Base-by-base conservation (phyloP, 2,113 vertebrate species). In the Elanus axillaris region DNA sequence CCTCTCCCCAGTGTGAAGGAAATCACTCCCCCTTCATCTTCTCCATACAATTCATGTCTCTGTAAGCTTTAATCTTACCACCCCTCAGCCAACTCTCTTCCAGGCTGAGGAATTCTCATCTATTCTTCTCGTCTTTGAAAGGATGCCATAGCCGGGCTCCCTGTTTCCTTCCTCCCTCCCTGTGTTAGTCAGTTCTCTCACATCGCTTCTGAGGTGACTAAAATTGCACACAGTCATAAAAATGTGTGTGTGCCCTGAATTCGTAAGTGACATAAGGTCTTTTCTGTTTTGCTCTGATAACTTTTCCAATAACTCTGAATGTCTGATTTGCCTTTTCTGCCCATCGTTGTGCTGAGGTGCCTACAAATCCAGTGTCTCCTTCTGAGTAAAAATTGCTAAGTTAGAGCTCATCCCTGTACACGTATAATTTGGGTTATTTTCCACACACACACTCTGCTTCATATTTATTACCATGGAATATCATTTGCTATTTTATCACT, bases 71-170 rank as follows among this genome's bases (percentile, higher is more conserved):
- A 79, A 96, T 96, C 87, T 95, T 82, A 53, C 25, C 72, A 81
- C n/a, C 38, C 25, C 40, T 77, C 69, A 60, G 69, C 34, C 4
- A 9, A 64, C 53, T 79, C 13, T 86, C 66, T 91, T 93, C 58
- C 69, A 92, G 40, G 26, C 74, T 82, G 66, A 95, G 62, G 40
- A 76, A 95, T 90, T 94, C 53, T 94, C 53, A 73, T 72, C 60
- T 72, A 60, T 91, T 85, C 26, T 80, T 94, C 74, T 88, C 53
- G 87, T 87, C 87, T 96, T 96, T 94, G 74, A 95, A 95, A 97
- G 74, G 84, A 76, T 75, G 15, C 21, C 81, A 64, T 10, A 79
- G 40, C 11, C 34, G 47, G 16, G 27, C 13, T n/a, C 12, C 80
- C 48, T 79, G 66, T 82, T 91, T 87, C 72, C 81, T 88, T 58